Base-by-base conservation (phyloP, 2,113 vertebrate species). In the Oophaga pumilio region DNA sequence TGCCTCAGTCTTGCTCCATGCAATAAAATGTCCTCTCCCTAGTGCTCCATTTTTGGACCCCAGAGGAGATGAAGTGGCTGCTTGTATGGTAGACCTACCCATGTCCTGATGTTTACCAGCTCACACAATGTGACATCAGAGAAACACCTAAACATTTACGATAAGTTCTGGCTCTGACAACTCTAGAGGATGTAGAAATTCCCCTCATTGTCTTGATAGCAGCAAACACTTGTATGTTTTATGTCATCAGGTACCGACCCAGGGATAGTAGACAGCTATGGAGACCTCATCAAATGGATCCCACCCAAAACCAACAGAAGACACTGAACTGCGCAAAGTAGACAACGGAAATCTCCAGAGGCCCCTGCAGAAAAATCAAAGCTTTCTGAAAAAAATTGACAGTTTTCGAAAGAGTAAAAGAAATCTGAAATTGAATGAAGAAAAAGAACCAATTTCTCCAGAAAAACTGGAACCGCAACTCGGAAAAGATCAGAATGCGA, bases 381-480 rank as follows among this genome's bases (percentile, higher is more conserved):
- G 22, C 53, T 53, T 49, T 68, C 49, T 52, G 43, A 50, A 76
- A 53, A 24, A 17, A 74, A 74, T 82, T 52, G 68, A 14, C 24
- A 66, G 9, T n/a, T 14, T 88, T 74, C 52, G 69, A 82, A 28
- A 8, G 4, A 83, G 86, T 76, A 73, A 71, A 8, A 87, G 28
- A 28, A 73, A 13, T n/a, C 11, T 43, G 68, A 62, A 62, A 14
- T 2, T 50, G 9, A 33, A 24, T 50, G 26, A 59, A 14, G 10
- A 3, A 17, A 57, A 60, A 81, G 22, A 60, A 69, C 2, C 3
- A 24, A 62, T 6, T 57, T 76, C 86, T 22, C 68, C 79, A n/a
- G 59, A 88, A 49, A 83, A 64, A 68, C 50, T 76, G 28, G 85
- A 87, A 22, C 18, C 57, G 0, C 8, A 53, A 11, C 7, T 17